A percentile compares a stretch with the other conserved stretches of the same genome.
Evolutionary conservation across 1,140 invertebrate species (phyloP).

Genomic region (Rhopalosiphum padi): DNA sequence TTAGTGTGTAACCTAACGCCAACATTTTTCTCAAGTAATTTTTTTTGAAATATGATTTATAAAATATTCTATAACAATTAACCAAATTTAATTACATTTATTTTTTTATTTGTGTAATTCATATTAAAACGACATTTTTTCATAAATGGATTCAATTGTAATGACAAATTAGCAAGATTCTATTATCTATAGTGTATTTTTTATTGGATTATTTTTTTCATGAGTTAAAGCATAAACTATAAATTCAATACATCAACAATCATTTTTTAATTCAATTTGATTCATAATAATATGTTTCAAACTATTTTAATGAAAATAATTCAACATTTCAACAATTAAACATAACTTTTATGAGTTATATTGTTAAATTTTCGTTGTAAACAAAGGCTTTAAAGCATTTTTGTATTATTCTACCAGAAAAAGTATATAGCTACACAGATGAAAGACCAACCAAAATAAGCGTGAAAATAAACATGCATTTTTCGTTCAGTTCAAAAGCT

Average conservation of each 20-base stretch:
- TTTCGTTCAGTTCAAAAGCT: not conserved
- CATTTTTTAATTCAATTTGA: not conserved
- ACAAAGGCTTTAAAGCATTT: not conserved
- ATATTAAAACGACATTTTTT: not conserved
- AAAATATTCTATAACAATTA: not conserved
- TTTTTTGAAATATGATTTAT: not conserved
- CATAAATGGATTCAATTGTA: not conserved
- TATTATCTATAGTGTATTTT: not conserved
- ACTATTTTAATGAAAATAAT: not conserved
- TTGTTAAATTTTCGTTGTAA: not conserved
- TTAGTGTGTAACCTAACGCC: not conserved
- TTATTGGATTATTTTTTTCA: not conserved
- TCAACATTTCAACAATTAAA: not conserved
- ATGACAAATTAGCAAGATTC: not conserved
- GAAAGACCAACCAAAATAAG: not conserved
- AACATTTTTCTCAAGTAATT: not conserved
- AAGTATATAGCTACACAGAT: not conserved
- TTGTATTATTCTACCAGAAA: not conserved
- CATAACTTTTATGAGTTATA: not conserved
- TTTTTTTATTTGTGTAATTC: not conserved
- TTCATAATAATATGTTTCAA: not conserved
- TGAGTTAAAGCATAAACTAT: not conserved
- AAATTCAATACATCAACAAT: not conserved
- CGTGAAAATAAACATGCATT: not conserved
- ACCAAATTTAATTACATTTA: not conserved